Base-by-base conservation (phyloP, 2,113 vertebrate genomes). In the Canis aureus region DNA sequence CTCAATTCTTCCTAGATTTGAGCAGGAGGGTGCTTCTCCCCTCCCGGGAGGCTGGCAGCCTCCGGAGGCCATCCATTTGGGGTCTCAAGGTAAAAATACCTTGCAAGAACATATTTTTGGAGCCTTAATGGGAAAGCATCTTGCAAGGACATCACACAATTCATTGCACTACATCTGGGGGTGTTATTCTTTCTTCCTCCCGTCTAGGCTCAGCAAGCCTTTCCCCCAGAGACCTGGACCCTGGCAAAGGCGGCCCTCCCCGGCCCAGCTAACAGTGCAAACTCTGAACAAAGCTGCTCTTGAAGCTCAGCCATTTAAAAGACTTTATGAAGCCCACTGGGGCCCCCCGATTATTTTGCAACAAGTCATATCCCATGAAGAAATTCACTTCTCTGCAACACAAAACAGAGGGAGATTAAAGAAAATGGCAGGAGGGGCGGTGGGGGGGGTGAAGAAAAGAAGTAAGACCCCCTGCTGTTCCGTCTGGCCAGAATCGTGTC, bases 301-400 rank as follows among this genome's bases (percentile, higher is more conserved):
- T 99, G 98, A 99, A 98, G 97, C 97, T 83, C 51, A 2, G 81
- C 97, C 97, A 92, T 98, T 98, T 98, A 96, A 98, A 98, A 98
- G 98, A 96, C 92, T 98, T 98, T 99, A 97, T 98, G 98, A 98
- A 99, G 98, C 98, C 99, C 99, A 97, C 97, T 94, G 99, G 98
- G 98, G 98, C 98, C 98, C 98, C 98, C 98, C 97, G 98, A 98
- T 98, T 98, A 98, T 98, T 98, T 98, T 98, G 98, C 98, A 99
- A 98, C 99, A 98, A 99, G 98, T 99, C 98, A 98, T 98, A 99
- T 98, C 98, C 99, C 98, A 99, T 99, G 99, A 99, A 99, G 98
- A 98, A 99, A 99, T 95, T 98, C 98, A 98, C 98, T 99, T 98
- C 98, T 98, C 98, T 98, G 97, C 98, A 98, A 98, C 98, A 98